These are phyloP conservation scores for Hydrozoanthus gracilis DNA, from an alignment of 92 coral and sea anemone species.

Conservation along the genomic window DNA sequence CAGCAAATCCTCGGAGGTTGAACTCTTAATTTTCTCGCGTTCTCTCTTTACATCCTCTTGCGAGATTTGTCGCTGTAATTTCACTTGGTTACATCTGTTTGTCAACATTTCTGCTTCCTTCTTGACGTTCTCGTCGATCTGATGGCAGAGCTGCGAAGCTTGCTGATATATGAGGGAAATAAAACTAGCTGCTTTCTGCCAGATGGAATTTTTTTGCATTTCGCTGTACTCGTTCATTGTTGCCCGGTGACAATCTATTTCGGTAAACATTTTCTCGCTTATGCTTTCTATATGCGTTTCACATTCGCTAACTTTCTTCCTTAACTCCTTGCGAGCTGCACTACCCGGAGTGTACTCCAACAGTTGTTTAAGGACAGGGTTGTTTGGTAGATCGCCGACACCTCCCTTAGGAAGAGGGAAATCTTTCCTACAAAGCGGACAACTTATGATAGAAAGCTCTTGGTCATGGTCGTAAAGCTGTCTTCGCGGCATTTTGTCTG, in stretches of 20 bases:
- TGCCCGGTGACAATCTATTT: not conserved
- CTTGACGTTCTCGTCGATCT: conserved; percentile 14
- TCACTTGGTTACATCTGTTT: not conserved
- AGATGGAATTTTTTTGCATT: conserved; percentile 9
- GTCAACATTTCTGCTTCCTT: conserved; percentile 1
- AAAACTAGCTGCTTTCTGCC: conserved; percentile 15
- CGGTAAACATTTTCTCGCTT: not conserved
- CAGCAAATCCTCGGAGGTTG: conserved; percentile 12
- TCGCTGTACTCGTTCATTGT: conserved; percentile 7
- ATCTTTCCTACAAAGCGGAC: conserved; percentile 25
- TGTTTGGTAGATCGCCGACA: conserved; percentile 7
- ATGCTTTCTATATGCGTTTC: not conserved
- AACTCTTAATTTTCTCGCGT: conserved; percentile 14
- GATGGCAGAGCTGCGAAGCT: conserved; percentile 18
- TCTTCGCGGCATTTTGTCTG: not conserved
- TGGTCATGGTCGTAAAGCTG: conserved; percentile 4
- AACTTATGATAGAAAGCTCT: conserved; percentile 3
- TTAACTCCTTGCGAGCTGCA: conserved; percentile 18
- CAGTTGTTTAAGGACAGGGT: conserved; percentile 15
- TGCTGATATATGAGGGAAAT: not conserved
- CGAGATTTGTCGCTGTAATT: not conserved
- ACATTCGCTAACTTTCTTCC: conserved; percentile 7
- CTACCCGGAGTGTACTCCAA: conserved; percentile 15
- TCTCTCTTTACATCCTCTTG: conserved; percentile 13
- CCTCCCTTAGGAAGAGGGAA: conserved; percentile 34